A percentile compares a stretch with the other conserved stretches of the same genome.
phyloP scores from a whole-genome alignment of 2,797 vertebrate species.

The Siniperca obscura region DNA sequence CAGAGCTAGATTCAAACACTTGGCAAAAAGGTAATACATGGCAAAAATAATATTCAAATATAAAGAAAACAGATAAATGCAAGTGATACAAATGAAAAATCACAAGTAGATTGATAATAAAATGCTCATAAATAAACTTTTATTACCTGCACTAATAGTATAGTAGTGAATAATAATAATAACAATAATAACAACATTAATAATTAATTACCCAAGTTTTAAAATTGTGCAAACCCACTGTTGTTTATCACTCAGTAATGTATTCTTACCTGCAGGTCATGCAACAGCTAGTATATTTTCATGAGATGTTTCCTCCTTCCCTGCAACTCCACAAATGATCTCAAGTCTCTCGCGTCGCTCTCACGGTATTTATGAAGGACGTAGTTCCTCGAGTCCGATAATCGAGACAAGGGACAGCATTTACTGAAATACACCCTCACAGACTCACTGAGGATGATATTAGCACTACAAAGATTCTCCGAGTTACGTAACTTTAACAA shows the following conservation, averaged over 20 bases:
- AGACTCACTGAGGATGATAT: neutral
- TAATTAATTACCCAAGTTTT: neutral
- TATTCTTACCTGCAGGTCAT: conserved; percentile 27
- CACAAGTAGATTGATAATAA: neutral
- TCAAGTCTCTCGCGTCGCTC: too few species aligned
- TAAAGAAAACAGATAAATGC: neutral
- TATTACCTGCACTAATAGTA: neutral
- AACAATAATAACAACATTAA: neutral
- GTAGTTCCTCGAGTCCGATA: too few species aligned
- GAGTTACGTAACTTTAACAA: too few species aligned
- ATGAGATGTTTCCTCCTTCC: conserved; percentile 1
- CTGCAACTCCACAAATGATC: neutral
- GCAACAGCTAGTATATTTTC: neutral
- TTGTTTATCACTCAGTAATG: neutral
- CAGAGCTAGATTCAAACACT: neutral
- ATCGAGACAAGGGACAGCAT: neutral
- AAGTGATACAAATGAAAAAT: neutral
- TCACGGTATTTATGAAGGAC: neutral
- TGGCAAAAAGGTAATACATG: neutral
- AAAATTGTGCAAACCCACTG: neutral
- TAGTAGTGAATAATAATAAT: neutral
- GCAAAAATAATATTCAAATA: neutral
- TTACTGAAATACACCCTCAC: neutral
- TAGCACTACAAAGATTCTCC: too few species aligned
- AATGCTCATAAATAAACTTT: neutral